Percentiles rank a stretch among this genome's conserved stretches.
Evolutionary conservation across 2,797 vertebrate genomes (phyloP).

Genomic region (Semotilus atromaculatus): DNA sequence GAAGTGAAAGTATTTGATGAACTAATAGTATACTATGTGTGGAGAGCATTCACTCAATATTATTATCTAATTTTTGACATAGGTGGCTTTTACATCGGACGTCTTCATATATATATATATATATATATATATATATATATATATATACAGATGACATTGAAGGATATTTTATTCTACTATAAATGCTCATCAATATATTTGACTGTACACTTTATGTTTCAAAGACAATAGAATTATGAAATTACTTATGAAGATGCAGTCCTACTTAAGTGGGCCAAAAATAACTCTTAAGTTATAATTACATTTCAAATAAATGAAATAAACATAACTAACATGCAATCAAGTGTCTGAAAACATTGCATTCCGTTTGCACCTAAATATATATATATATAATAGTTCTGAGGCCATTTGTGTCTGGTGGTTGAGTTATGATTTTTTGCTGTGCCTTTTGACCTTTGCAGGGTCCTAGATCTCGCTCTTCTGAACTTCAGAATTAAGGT

Average conservation of each 20-base stretch:
- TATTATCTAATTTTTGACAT: too few species aligned
- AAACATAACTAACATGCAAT: not conserved
- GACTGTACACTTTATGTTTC: not conserved
- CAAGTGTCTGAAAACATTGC: not conserved
- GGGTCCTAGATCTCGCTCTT: not conserved
- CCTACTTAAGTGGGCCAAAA: not conserved
- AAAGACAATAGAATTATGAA: not conserved
- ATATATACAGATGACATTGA: too few species aligned
- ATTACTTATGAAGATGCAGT: not conserved
- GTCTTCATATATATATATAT: too few species aligned
- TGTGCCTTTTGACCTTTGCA: constrained; percentile 5
- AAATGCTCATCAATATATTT: not conserved
- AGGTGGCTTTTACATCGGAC: too few species aligned
- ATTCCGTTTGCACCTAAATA: not conserved
- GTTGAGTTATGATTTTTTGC: not conserved
- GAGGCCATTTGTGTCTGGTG: not conserved
- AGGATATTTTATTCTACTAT: not conserved
- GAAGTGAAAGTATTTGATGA: too few species aligned
- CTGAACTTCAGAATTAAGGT: not conserved
- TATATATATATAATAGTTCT: too few species aligned
- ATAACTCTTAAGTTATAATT: not conserved
- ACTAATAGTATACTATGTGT: too few species aligned
- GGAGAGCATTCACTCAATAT: too few species aligned
- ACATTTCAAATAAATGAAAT: not conserved
- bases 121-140: too few species aligned